Evolutionary conservation across 2,888 invertebrate genomes (phyloP).

Genomic region (Lottia gigantea): DNA sequence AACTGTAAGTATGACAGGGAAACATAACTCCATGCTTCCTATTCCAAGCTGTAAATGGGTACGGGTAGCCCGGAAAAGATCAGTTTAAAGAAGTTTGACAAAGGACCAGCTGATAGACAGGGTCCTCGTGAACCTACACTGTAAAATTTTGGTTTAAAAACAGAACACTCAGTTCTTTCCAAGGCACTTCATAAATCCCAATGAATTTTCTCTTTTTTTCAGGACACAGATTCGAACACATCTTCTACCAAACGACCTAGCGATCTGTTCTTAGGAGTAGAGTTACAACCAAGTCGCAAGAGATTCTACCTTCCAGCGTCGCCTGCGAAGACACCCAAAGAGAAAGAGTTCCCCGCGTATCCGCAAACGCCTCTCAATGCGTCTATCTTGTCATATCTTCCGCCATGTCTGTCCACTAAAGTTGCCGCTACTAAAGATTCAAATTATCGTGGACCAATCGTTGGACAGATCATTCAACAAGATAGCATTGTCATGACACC

Average conservation of each 20-base stretch:
- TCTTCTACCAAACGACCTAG: neutral
- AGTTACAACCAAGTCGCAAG: neutral
- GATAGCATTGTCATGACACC: conserved; percentile 22
- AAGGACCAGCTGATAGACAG: too few species aligned
- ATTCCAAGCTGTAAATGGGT: too few species aligned
- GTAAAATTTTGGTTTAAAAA: too few species aligned
- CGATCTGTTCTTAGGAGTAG: neutral
- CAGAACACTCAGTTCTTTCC: too few species aligned
- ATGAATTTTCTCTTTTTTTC: too few species aligned
- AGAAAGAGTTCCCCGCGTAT: neutral
- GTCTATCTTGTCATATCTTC: neutral
- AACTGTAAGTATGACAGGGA: too few species aligned
- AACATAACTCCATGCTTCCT: too few species aligned
- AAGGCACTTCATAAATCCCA: too few species aligned
- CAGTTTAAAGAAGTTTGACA: too few species aligned
- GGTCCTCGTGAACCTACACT: too few species aligned
- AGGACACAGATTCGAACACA: too few species aligned
- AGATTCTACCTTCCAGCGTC: neutral
- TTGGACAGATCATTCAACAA: conserved; percentile 50
- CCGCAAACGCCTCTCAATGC: conserved; percentile 3
- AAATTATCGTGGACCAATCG: conserved; percentile 46
- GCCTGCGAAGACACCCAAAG: conserved; percentile 1
- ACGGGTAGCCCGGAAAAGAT: too few species aligned
- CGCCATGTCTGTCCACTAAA: neutral
- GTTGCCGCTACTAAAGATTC: conserved; percentile 23